Percentiles rank a stretch among this genome's conserved stretches.
Conservation (phyloP, 2,888 invertebrate species). For the Anagyrus pseudococci region DNA sequence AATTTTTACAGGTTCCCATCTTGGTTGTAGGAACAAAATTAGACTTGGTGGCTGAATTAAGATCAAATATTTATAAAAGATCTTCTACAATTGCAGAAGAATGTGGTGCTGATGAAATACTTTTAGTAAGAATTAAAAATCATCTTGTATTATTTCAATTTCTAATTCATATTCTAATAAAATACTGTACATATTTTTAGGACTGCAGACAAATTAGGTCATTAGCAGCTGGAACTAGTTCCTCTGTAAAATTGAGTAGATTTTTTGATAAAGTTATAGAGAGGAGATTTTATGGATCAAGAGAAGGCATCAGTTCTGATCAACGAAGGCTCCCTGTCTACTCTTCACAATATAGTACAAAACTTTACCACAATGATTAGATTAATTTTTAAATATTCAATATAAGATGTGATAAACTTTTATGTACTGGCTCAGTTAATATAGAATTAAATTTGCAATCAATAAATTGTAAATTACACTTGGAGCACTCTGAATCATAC, state of each 20-base stretch:
- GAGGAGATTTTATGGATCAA: conserved; percentile 65
- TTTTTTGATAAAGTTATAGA: conserved; percentile 91
- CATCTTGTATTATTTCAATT: not conserved
- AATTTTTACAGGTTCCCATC: conserved; percentile 78
- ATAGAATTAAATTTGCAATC: no score
- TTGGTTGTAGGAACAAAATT: conserved; percentile 93
- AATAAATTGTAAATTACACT: no score
- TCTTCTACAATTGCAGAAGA: conserved; percentile 82
- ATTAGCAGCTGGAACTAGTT: conserved; percentile 92
- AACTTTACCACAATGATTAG: conserved; percentile 67
- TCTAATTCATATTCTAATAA: conserved; percentile 10
- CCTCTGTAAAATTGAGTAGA: conserved; percentile 89
- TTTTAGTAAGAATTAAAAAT: conserved; percentile 66
- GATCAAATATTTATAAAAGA: conserved; percentile 66
- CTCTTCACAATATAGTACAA: conserved; percentile 64
- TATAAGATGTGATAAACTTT: not conserved
- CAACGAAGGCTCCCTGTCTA: conserved; percentile 63
- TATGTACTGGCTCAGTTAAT: no score
- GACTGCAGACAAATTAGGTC: conserved; percentile 73
- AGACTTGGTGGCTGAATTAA: conserved; percentile 82
- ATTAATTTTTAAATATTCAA: not conserved
- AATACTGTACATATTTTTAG: no score
- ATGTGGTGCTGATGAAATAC: conserved; percentile 93
- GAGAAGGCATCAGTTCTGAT: conserved; percentile 65
- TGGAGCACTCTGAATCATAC: no score